Evolutionary conservation across 92 coral and sea anemone species (phyloP).

Genomic region (Chrysogorgia sp.): DNA sequence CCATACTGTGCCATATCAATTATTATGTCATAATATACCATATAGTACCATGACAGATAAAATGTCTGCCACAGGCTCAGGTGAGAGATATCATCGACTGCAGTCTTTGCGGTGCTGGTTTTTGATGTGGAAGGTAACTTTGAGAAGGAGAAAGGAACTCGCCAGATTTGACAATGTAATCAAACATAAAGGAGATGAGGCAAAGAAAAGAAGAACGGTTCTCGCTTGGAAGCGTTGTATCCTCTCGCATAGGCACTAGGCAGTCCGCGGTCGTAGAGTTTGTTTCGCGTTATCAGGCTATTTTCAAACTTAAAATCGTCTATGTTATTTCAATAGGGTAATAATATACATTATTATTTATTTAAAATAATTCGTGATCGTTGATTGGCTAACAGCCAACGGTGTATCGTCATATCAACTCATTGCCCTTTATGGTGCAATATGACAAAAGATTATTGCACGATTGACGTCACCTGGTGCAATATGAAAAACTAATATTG

Average conservation of each 20-base stretch:
- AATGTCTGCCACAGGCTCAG: constrained; percentile 2
- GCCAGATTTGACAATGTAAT: constrained; percentile 79
- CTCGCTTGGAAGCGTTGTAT: constrained; percentile 90
- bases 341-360: too few relatives aligned
- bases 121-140: constrained; percentile 65
- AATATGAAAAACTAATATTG: too few relatives aligned
- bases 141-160: constrained; percentile 69
- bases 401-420: too few relatives aligned
- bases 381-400: too few relatives aligned
- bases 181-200: constrained; percentile 64
- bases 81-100: constrained; percentile 17
- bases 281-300: background rate
- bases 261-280: background rate
- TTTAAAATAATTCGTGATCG: too few relatives aligned
- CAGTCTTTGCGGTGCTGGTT: constrained; percentile 14
- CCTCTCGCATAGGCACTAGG: constrained; percentile 32
- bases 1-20: background rate
- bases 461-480: too few relatives aligned
- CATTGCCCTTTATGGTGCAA: too few relatives aligned
- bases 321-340: too few relatives aligned
- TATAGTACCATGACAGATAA: too few relatives aligned
- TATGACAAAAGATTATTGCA: too few relatives aligned
- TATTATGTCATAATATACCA: too few relatives aligned
- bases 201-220: constrained; percentile 74
- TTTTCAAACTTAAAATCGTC: too few relatives aligned